Evolutionary conservation across 2,113 vertebrate species (phyloP).

Genomic region (Tympanuchus pallidicinctus): DNA sequence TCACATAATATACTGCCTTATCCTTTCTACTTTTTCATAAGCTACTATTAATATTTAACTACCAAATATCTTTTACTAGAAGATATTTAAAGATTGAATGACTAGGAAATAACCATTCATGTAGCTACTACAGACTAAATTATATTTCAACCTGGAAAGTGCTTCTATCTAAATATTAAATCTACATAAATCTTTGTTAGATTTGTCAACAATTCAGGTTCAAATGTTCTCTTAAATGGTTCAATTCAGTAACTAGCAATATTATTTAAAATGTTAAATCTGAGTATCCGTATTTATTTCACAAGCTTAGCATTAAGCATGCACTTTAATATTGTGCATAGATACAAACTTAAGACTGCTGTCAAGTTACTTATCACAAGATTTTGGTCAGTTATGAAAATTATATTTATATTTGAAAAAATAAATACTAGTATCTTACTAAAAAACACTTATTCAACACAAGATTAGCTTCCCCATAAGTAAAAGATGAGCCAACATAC

Average conservation of each 20-base stretch:
- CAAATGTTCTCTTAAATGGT: background rate
- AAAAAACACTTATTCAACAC: background rate
- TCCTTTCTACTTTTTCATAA: constrained; percentile 14
- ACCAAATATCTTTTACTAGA: constrained; percentile 46
- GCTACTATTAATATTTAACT: constrained; percentile 61
- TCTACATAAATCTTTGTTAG: background rate
- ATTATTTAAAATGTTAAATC: background rate
- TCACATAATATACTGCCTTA: constrained; percentile 24
- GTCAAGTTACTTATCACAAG: background rate
- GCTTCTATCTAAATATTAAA: background rate
- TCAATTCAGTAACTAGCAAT: background rate
- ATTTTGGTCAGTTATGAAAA: background rate
- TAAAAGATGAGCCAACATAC: fast-evolving
- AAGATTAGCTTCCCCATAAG: background rate
- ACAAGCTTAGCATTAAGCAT: background rate
- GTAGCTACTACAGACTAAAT: background rate
- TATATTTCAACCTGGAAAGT: background rate
- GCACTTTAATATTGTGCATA: background rate
- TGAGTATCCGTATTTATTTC: background rate
- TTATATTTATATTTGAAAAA: background rate
- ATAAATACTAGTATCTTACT: fast-evolving
- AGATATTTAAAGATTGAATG: constrained; percentile 13
- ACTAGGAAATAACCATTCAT: background rate
- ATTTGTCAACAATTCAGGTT: background rate
- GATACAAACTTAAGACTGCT: background rate